phyloP scores from a whole-genome alignment of 2,113 vertebrate genomes.

The Elachura formosa region DNA sequence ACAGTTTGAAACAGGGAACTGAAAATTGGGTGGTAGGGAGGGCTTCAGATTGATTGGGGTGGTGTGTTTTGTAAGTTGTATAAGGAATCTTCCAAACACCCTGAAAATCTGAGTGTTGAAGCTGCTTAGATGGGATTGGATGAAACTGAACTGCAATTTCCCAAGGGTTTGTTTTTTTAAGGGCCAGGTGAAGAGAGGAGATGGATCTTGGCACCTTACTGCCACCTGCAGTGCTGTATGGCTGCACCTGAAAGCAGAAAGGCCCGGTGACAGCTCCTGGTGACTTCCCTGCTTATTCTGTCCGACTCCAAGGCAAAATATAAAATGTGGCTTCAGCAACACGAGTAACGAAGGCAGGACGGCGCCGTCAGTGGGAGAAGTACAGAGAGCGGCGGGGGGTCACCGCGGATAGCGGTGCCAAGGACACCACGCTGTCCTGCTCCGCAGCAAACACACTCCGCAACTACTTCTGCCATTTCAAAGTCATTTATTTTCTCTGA shows the following conservation, averaged over 20 bases:
- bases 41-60: not conserved
- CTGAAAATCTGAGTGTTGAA: not conserved
- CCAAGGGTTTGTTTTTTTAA: not conserved
- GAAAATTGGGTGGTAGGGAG: not conserved
- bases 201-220: not conserved
- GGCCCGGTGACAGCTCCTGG: not conserved
- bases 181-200: not conserved
- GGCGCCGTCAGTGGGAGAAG: not conserved
- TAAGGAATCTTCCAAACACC: not conserved
- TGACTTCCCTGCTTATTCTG: not conserved
- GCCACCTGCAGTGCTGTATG: not conserved
- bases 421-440: rapidly evolving
- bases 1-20: not conserved
- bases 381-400: too few species aligned
- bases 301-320: not conserved
- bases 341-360: not conserved
- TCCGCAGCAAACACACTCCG: not conserved
- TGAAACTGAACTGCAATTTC: not conserved
- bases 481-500: constrained; percentile 15
- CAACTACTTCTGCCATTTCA: not conserved
- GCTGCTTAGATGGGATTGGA: not conserved
- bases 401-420: too few species aligned
- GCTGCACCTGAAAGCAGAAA: not conserved
- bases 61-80: not conserved
- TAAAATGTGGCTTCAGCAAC: not conserved